phyloP scores from a whole-genome alignment of 2,113 vertebrate species.

The Alethe castanea region DNA sequence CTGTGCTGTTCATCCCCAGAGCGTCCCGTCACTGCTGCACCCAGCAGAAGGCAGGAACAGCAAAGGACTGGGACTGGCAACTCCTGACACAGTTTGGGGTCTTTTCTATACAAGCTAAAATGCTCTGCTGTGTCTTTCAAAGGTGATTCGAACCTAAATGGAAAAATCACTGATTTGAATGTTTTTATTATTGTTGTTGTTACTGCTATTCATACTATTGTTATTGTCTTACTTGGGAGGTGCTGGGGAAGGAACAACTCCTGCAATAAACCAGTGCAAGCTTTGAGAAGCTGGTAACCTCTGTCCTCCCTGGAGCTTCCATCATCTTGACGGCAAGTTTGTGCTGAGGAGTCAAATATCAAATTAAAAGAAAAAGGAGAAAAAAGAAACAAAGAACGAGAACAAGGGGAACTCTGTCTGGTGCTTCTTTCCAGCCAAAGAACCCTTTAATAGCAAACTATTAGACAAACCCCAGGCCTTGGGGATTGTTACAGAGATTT shows the following conservation, averaged over 20 bases:
- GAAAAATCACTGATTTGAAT: neutral
- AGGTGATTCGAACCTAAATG: neutral
- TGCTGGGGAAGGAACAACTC: neutral
- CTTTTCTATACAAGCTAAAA: neutral
- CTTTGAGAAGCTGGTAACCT: neutral
- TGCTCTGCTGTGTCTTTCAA: neutral
- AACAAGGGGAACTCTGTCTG: conserved; percentile 20
- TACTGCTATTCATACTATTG: neutral
- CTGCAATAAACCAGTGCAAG: neutral
- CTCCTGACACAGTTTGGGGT: neutral
- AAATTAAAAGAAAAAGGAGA: neutral
- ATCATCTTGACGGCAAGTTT: neutral
- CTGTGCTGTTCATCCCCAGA: neutral
- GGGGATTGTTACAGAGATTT: neutral
- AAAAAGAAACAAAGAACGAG: neutral
- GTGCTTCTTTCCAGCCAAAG: conserved; percentile 8
- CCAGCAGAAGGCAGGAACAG: neutral
- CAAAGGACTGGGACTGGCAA: neutral
- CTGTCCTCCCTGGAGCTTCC: neutral
- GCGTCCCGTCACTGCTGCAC: neutral
- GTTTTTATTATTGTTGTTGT: neutral
- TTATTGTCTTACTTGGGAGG: neutral
- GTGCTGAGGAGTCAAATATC: neutral
- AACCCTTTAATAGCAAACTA: conserved; percentile 8
- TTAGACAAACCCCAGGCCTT: conserved; percentile 24